Evolutionary conservation across 2,797 vertebrate genomes (phyloP), one percentile per base, ranked within the genome.

Genomic region (Aythya fuligula): DNA sequence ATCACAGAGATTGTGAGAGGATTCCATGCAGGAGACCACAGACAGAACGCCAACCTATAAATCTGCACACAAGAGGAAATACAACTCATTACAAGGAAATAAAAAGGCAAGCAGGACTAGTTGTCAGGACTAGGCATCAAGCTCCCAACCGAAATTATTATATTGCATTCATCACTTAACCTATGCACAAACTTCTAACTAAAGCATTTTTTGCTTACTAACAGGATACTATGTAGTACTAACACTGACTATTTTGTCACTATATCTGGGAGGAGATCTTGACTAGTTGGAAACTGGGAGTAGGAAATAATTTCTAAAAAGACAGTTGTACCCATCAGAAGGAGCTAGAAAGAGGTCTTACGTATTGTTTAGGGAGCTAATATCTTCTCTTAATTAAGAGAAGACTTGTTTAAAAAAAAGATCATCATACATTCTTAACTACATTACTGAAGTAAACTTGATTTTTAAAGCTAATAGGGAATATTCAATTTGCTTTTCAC

Each of bases 21-120:
- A 94, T 79, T 91, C 71, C 89, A 92, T 92, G 84, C 78, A 86
- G 83, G 74, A 86, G 72, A 90, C 74, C 87, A 94, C 81, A 86
- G 87, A 95, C 83, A 91, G 67, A 91, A 93, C 88, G 58, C 47
- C 77, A 76, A 79, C 17, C 90, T 70, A 21, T 9, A 95, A 73
- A 61, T 87, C 67, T 45, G 67, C 61, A 95, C 78, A 96, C 69
- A 3, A 72, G 62, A 93, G 88, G 91, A 94, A 95, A 90, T 57
- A 82, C 43, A 95, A 89, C 45, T 84, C 62, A 60, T 6, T 72
- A 81, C 54, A 87, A 72, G 30, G 72, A 94, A 93, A 90, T 69
- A 87, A 76, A 85, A 92, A 70, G 67, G 87, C 85, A 96, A 93
- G 73, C 73, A 89, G 60, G 85, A 87, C 30, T 39, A n/a, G 67